These are phyloP conservation scores for Pocillopora grandis DNA, from an alignment of 92 coral and sea anemone species.

Conservation along the genomic window DNA sequence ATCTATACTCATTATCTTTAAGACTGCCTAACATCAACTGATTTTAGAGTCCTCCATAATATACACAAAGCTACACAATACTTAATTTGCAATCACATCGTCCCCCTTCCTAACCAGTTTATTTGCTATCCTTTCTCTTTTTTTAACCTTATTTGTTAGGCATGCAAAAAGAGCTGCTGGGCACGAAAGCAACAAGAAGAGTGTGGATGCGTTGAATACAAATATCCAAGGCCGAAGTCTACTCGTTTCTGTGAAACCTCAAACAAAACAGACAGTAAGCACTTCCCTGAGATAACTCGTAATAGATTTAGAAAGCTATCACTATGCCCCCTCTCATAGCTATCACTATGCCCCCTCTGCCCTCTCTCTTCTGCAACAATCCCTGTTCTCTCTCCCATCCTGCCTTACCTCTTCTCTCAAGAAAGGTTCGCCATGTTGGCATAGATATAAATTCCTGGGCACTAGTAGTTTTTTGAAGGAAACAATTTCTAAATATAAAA, in stretches of 20 bases:
- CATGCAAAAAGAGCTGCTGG: slow-evolving; percentile 51
- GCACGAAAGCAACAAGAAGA: background rate
- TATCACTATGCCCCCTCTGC: too few species aligned
- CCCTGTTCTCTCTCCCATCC: background rate
- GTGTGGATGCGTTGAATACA: slow-evolving; percentile 41
- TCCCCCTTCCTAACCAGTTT: background rate
- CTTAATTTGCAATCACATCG: background rate
- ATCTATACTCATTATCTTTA: too few species aligned
- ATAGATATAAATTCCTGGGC: too few species aligned
- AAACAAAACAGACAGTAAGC: slow-evolving; percentile 34
- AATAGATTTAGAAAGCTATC: too few species aligned
- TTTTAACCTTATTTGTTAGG: slow-evolving; percentile 20
- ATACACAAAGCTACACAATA: too few species aligned
- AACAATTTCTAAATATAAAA: too few species aligned
- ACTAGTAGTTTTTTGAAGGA: background rate
- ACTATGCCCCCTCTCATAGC: background rate
- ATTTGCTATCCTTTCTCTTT: background rate
- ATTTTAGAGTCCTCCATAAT: too few species aligned
- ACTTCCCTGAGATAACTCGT: too few species aligned
- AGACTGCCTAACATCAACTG: too few species aligned
- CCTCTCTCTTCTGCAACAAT: too few species aligned
- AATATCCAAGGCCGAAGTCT: background rate
- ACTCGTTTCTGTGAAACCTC: background rate
- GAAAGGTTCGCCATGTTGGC: background rate
- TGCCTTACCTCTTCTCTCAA: background rate